These are phyloP conservation scores for Corythaeola cristata DNA, from an alignment of 2,113 vertebrate genomes.

Conservation along the genomic window DNA sequence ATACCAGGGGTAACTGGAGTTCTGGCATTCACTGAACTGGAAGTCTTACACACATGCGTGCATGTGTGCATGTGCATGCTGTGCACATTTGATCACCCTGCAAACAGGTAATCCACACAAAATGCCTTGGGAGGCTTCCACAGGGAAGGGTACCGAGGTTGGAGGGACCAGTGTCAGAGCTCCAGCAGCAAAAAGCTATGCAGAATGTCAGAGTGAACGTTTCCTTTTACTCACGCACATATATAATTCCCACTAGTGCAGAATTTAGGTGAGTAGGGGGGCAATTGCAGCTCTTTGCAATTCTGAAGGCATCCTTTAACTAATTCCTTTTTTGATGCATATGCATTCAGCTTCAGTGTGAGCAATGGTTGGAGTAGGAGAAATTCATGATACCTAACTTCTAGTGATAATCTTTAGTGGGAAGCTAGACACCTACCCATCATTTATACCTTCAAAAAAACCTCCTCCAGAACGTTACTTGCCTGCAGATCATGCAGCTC, in stretches of 20 bases:
- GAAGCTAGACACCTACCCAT: neutral
- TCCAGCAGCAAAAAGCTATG: neutral
- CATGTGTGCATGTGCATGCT: fast-evolving
- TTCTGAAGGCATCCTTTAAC: neutral
- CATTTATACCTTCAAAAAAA: neutral
- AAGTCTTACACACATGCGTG: neutral
- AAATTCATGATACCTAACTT: neutral
- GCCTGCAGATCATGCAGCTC: neutral
- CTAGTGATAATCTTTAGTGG: neutral
- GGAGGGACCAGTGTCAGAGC: neutral
- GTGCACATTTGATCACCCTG: neutral
- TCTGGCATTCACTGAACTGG: neutral
- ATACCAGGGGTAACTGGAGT: neutral
- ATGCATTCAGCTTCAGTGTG: neutral
- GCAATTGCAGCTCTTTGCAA: neutral
- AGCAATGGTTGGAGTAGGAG: neutral
- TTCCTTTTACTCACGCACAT: neutral
- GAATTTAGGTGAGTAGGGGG: neutral
- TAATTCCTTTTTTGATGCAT: neutral
- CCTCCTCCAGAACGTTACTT: neutral
- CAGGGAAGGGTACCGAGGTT: neutral
- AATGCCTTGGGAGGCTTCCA: neutral
- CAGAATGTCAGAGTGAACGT: neutral
- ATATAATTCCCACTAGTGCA: neutral
- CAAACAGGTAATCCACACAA: neutral